Conservation (phyloP, 2,797 vertebrate species). For the Gymnocypris eckloni region DNA sequence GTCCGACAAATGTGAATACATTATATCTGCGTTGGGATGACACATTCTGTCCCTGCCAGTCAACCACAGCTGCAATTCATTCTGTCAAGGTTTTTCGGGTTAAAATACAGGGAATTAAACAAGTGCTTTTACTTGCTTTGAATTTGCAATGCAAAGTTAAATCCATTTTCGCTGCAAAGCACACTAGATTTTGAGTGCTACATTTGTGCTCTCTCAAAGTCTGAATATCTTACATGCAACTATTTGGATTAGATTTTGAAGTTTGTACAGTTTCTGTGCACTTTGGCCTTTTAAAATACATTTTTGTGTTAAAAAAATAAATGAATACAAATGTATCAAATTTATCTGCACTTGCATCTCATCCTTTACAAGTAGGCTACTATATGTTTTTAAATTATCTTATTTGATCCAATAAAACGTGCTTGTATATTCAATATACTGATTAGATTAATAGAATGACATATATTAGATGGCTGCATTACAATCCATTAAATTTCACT, state of each 20-base stretch:
- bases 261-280: neutral
- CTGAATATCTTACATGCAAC: constrained; percentile 2
- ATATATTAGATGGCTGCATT: no score
- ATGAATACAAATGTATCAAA: neutral
- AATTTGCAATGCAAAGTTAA: constrained; percentile 42
- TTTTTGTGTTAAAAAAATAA: neutral
- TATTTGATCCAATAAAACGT: no score
- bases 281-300: neutral
- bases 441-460: no score
- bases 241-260: neutral
- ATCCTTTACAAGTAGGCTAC: neutral
- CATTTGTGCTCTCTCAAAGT: neutral
- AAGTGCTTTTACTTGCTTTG: constrained; percentile 9
- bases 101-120: constrained; percentile 4
- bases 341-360: neutral
- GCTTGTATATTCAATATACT: no score
- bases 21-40: neutral
- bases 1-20: constrained; percentile 21
- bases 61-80: constrained; percentile 10
- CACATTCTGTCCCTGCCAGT: neutral
- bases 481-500: neutral
- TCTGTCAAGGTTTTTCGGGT: neutral
- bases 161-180: neutral
- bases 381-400: no score
- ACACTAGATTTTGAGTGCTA: neutral